Percentiles rank a stretch among this genome's conserved stretches.
These are phyloP conservation scores for Rhynchopsitta pachyrhyncha DNA, from an alignment of 2,113 vertebrate species.

Conservation along the genomic window DNA sequence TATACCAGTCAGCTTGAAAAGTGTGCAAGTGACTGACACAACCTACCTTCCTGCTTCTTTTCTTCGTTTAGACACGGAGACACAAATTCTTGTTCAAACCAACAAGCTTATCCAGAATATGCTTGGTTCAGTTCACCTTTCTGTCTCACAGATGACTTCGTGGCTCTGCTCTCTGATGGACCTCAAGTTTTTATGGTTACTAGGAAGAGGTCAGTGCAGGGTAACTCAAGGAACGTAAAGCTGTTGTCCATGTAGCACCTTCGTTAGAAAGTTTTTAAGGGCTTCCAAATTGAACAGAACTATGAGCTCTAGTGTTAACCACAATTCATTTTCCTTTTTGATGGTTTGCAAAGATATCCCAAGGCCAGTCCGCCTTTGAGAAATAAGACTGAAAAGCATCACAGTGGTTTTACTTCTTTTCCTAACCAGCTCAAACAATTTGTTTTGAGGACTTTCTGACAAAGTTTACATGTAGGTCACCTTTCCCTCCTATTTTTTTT, in stretches of 20 bases:
- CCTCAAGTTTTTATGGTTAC: background rate
- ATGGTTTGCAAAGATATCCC: background rate
- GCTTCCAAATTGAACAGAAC: background rate
- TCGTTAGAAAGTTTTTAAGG: background rate
- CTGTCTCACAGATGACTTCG: background rate
- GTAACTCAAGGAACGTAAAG: background rate
- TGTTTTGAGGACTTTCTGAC: background rate
- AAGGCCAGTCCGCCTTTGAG: background rate
- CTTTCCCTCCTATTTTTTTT: background rate
- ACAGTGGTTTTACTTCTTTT: background rate
- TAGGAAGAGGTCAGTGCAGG: background rate
- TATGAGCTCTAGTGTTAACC: background rate
- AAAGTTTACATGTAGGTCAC: background rate
- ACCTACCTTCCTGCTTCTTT: background rate
- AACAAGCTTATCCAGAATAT: background rate
- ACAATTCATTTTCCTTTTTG: too few species aligned
- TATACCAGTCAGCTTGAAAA: conserved; percentile 3
- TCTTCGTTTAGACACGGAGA: background rate
- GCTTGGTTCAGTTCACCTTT: background rate
- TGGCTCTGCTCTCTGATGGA: background rate
- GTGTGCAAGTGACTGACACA: background rate
- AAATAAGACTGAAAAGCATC: background rate
- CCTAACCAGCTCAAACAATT: background rate
- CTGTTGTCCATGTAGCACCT: background rate
- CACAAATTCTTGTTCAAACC: background rate